Percentiles rank a stretch among this genome's conserved stretches.
These are phyloP conservation scores for Limnephilus lunatus DNA, from an alignment of 2,888 invertebrate genomes.

Conservation along the genomic window DNA sequence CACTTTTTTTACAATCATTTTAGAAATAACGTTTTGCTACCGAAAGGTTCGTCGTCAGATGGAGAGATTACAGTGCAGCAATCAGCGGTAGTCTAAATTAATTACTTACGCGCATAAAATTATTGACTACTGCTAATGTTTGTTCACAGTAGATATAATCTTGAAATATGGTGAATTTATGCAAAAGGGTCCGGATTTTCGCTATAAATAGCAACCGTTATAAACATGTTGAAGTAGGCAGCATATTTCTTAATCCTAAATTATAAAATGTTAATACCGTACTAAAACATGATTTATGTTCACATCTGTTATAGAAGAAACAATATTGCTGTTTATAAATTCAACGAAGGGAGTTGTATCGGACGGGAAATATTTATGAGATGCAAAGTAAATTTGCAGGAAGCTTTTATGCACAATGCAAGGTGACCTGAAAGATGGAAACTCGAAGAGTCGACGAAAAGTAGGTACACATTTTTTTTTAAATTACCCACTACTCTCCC, in stretches of 20 bases:
- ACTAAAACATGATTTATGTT: neutral
- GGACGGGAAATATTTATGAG: neutral
- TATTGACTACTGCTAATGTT: neutral
- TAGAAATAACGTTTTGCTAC: neutral
- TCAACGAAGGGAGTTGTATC: neutral
- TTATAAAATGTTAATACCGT: neutral
- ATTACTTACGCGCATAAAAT: neutral
- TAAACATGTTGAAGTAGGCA: neutral
- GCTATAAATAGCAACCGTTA: too few species aligned
- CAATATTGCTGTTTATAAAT: neutral
- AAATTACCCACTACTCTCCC: neutral
- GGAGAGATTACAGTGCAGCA: too few species aligned
- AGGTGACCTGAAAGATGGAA: neutral
- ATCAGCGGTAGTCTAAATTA: too few species aligned
- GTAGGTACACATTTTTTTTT: neutral
- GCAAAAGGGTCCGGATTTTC: too few species aligned
- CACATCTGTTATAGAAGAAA: neutral
- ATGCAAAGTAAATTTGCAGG: neutral
- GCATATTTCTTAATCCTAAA: neutral
- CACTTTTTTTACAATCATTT: neutral
- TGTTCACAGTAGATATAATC: neutral
- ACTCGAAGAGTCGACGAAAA: neutral
- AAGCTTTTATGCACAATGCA: neutral
- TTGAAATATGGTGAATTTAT: too few species aligned
- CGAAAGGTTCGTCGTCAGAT: too few species aligned